Conservation (phyloP, 2,888 invertebrate genomes). For the Stenchaetothrips biformis region DNA sequence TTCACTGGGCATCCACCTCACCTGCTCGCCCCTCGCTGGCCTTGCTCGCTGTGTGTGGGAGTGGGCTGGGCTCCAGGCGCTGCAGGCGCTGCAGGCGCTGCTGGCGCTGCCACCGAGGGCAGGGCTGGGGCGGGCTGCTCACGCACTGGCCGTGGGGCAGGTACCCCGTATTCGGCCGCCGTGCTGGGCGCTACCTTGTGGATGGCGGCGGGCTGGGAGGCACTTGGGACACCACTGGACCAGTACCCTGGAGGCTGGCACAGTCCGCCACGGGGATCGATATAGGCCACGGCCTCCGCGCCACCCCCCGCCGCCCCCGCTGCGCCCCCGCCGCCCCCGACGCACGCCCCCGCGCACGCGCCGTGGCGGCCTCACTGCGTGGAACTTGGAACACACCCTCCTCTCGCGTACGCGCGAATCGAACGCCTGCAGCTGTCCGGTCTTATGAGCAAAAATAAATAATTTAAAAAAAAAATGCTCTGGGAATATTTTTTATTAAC, state of each 20-base stretch:
- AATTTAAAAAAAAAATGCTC: too few relatives aligned
- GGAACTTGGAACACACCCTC: too few relatives aligned
- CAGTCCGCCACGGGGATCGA: background rate
- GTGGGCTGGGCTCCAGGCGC: too few relatives aligned
- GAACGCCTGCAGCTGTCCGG: too few relatives aligned
- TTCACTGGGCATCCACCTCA: too few relatives aligned
- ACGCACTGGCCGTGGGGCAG: background rate
- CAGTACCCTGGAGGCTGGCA: background rate
- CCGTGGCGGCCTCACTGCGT: too few relatives aligned
- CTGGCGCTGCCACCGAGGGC: background rate
- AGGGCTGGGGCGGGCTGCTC: slow-evolving; percentile 10
- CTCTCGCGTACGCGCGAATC: too few relatives aligned
- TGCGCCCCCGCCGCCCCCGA: background rate
- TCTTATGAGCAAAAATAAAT: too few relatives aligned
- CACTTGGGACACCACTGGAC: slow-evolving; percentile 6
- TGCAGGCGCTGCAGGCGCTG: too few relatives aligned
- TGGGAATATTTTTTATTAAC: too few relatives aligned
- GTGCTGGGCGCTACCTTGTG: background rate
- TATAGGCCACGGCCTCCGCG: background rate
- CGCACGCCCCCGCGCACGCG: background rate
- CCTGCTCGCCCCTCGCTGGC: background rate
- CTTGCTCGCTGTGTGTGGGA: too few relatives aligned
- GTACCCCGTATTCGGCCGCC: background rate
- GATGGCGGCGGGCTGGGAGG: slow-evolving; percentile 14
- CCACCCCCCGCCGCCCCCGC: background rate